phyloP scores from a whole-genome alignment of 2,797 vertebrate species.

The Holocentrus rufus region DNA sequence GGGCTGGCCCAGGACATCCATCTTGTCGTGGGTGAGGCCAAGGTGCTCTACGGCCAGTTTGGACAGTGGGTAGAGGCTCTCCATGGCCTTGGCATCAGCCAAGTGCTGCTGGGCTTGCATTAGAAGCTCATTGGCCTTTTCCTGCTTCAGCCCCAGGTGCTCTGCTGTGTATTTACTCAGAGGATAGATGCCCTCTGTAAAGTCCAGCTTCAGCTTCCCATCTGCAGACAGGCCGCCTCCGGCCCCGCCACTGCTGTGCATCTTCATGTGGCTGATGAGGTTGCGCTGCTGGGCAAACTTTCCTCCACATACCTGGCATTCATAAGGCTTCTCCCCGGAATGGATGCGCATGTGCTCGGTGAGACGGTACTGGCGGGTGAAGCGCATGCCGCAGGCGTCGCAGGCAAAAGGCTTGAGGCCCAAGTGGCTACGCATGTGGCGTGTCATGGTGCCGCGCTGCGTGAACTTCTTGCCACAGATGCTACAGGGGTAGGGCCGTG shows the following conservation, averaged over 20 bases:
- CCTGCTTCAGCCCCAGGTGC: conserved; percentile 95
- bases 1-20: conserved; percentile 89
- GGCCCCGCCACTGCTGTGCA: conserved; percentile 90
- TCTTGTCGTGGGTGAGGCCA: conserved; percentile 93
- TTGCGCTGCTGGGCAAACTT: conserved; percentile 99
- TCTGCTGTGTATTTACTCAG: conserved; percentile 95
- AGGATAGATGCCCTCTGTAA: conserved; percentile 94
- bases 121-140: conserved; percentile 91
- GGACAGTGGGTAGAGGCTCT: conserved; percentile 95
- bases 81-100: conserved; percentile 92
- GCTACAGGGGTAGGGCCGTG: conserved; percentile 97
- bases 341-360: conserved; percentile 99
- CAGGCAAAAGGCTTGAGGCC: conserved; percentile 99
- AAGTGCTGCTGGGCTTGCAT: conserved; percentile 92
- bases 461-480: conserved; percentile 99
- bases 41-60: conserved; percentile 94
- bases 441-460: conserved; percentile 98
- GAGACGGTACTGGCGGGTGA: conserved; percentile 99
- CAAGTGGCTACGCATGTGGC: conserved; percentile 99
- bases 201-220: conserved; percentile 95
- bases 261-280: conserved; percentile 99
- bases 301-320: conserved; percentile 98
- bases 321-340: conserved; percentile 98
- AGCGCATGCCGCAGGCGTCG: conserved; percentile 98
- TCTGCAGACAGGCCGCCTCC: conserved; percentile 82